Evolutionary conservation across 2,113 vertebrate species (phyloP).

Genomic region (Taurulus bubalis): DNA sequence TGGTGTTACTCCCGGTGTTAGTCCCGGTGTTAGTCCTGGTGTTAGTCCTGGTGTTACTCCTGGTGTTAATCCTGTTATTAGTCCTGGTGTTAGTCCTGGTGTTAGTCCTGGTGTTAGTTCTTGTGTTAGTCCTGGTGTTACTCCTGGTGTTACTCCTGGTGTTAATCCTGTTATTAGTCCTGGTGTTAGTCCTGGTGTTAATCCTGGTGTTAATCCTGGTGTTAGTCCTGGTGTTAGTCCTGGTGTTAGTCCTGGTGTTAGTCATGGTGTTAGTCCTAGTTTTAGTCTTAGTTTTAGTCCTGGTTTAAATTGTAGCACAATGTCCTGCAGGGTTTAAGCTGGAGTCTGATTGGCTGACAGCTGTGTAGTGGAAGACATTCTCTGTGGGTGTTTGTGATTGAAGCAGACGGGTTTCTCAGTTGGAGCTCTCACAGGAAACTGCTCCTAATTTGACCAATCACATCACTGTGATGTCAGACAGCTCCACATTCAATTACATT

Average conservation of each 20-base stretch:
- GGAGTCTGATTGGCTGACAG: not conserved
- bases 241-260: not conserved
- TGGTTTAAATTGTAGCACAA: not conserved
- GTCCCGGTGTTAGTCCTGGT: too few relatives aligned
- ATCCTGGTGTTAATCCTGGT: not conserved
- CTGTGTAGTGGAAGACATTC: not conserved
- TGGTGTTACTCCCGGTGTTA: not conserved
- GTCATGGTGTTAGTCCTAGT: not conserved
- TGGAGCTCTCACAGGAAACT: conserved; percentile 9
- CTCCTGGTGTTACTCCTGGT: not conserved
- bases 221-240: too few relatives aligned
- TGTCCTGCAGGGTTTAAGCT: not conserved
- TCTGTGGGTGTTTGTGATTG: not conserved
- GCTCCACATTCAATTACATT: conserved; percentile 1
- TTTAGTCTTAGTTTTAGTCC: not conserved
- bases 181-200: not conserved
- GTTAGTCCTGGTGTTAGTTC: too few relatives aligned
- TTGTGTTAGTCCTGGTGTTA: too few relatives aligned
- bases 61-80: too few relatives aligned
- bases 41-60: too few relatives aligned
- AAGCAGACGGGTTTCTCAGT: conserved; percentile 45
- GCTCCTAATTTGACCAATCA: conserved; percentile 62
- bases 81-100: too few relatives aligned
- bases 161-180: not conserved
- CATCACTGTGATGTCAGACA: conserved; percentile 54